Conservation (phyloP, 2,888 invertebrate genomes). For the Cabera pusaria region DNA sequence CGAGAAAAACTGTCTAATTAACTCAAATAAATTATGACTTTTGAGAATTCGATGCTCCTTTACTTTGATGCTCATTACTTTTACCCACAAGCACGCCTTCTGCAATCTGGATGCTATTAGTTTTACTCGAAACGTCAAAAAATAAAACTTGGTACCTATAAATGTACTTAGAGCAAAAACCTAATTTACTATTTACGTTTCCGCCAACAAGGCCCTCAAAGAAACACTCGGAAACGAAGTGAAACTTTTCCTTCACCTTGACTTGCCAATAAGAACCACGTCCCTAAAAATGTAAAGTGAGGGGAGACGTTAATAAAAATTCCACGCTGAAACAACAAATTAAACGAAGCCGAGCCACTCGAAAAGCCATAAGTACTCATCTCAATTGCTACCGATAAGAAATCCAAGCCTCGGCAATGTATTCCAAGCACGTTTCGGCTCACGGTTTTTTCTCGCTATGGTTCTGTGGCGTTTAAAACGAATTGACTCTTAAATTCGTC, state of each 20-base stretch:
- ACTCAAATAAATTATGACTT: too few relatives aligned
- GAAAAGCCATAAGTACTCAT: constrained; percentile 84
- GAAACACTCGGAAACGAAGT: constrained; percentile 43
- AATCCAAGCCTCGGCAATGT: constrained; percentile 81
- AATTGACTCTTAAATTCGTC: constrained; percentile 83
- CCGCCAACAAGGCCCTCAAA: constrained; percentile 33
- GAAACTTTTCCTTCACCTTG: constrained; percentile 59
- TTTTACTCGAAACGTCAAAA: too few relatives aligned
- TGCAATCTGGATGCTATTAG: too few relatives aligned
- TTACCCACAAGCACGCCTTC: too few relatives aligned
- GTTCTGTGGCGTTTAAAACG: constrained; percentile 78
- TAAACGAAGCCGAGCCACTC: constrained; percentile 83
- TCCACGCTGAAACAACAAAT: constrained; percentile 82
- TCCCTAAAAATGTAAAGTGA: constrained; percentile 71
- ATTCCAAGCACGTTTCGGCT: constrained; percentile 81
- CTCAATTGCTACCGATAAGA: constrained; percentile 83
- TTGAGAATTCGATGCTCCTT: too few relatives aligned
- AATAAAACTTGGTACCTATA: too few relatives aligned
- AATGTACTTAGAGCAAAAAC: constrained; percentile 3
- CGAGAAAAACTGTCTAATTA: too few relatives aligned
- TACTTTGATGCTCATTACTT: too few relatives aligned
- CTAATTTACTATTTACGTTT: constrained; percentile 17
- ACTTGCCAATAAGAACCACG: constrained; percentile 59
- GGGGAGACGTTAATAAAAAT: constrained; percentile 82
- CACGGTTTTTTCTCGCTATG: constrained; percentile 79